Percentiles rank a stretch among this genome's conserved stretches.
phyloP scores from a whole-genome alignment of 1,140 invertebrate species.

The Muscidifurax raptorellus region DNA sequence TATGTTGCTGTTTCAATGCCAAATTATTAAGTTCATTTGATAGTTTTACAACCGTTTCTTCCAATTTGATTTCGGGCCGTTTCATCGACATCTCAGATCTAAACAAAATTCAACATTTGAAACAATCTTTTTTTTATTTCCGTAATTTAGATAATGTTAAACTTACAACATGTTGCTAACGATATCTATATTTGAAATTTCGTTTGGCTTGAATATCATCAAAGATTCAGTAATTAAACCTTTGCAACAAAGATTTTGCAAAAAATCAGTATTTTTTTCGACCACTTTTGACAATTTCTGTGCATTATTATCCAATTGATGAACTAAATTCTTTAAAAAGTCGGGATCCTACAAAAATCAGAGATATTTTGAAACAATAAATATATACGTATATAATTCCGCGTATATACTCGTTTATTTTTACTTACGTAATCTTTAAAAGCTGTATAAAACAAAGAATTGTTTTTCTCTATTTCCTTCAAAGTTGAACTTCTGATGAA shows the following conservation, averaged over 20 bases:
- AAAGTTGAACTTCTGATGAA: background rate
- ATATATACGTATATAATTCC: background rate
- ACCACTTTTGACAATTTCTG: background rate
- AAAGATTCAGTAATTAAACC: conserved; percentile 4
- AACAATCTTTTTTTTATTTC: background rate
- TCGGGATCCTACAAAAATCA: conserved; percentile 34
- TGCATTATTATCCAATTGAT: conserved; percentile 16
- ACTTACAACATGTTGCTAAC: conserved; percentile 42
- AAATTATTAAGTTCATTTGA: conserved; percentile 4
- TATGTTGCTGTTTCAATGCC: background rate
- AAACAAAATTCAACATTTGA: background rate
- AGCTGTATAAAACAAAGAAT: conserved; percentile 21
- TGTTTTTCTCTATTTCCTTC: conserved; percentile 19
- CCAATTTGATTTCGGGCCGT: conserved; percentile 31
- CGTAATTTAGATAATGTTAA: background rate
- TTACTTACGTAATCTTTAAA: conserved; percentile 42
- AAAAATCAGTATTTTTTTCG: background rate
- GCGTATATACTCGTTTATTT: background rate
- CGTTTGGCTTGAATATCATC: background rate
- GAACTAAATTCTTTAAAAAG: conserved; percentile 3
- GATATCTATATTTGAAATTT: conserved; percentile 14
- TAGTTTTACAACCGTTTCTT: conserved; percentile 1
- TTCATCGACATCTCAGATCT: conserved; percentile 44
- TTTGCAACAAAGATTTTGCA: conserved; percentile 6
- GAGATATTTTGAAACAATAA: background rate